phyloP scores from a whole-genome alignment of 2,113 vertebrate genomes.

The Cinclus cinclus region DNA sequence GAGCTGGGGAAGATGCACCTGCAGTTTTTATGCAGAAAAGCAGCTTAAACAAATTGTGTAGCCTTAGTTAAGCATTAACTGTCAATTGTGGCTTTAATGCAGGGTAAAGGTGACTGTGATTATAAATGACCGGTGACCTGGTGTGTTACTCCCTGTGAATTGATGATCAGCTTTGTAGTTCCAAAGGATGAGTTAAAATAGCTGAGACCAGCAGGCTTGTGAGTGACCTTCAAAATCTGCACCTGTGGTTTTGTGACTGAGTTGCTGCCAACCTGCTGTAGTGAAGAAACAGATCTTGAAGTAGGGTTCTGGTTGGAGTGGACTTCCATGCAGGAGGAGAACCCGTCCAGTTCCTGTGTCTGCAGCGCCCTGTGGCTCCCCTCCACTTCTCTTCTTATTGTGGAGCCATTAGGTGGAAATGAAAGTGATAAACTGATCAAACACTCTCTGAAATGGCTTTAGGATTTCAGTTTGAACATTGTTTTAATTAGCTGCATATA shows the following conservation, averaged over 20 bases:
- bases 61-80: not conserved
- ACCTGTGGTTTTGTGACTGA: not conserved
- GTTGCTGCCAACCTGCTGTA: not conserved
- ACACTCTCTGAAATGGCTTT: slow-evolving; percentile 18
- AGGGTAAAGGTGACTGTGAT: not conserved
- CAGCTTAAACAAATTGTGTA: not conserved
- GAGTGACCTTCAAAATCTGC: not conserved
- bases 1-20: not conserved
- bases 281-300: not conserved
- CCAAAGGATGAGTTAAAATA: not conserved
- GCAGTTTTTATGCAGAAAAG: not conserved
- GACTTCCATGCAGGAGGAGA: not conserved
- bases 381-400: not conserved
- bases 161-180: not conserved
- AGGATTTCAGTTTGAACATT: slow-evolving; percentile 23
- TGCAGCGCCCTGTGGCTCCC: not conserved
- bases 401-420: slow-evolving; percentile 22
- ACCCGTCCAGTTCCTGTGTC: not conserved
- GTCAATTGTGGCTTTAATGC: slow-evolving; percentile 1
- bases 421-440: slow-evolving; percentile 43
- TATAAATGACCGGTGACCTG: not conserved
- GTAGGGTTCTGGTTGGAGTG: not conserved
- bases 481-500: slow-evolving; percentile 23
- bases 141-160: not conserved
- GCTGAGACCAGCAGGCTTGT: not conserved